Evolutionary conservation across 30 jellyfish, hydroid and myxozoan species (phyloP), one percentile per base, ranked within the genome.

Genomic region (Hydra vulgaris): DNA sequence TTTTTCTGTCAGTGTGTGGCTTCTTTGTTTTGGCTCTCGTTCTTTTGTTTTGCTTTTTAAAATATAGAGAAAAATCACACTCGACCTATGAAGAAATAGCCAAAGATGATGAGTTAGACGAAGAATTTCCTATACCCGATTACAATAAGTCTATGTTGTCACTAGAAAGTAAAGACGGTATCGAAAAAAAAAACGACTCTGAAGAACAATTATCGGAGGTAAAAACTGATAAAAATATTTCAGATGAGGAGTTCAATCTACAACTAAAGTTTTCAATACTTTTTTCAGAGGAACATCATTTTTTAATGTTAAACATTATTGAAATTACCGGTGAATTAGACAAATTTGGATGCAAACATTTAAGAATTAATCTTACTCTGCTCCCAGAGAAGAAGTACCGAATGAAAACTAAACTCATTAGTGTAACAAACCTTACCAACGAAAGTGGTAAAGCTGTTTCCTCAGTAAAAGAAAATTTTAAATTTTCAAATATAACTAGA

Each of bases 351-450:
- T 70, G 75, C 71, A 87, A 81, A 17, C 81, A 82, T 20, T 73
- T 90, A 12, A 80, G 90, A 22, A 83, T 90, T 19, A 79, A 87
- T 27, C 70, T 86, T 72, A 88, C 82, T 18, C 68, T 90, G 80
- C 81, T 90, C 19, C 97, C 97, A 15, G 92, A 81, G 17, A 90
- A 90, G 68, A 90, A 86, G 52, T 71, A 78, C 77, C 94, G 95
- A 18, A 53, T 84, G 53, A 90, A 85, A 84, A 85, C 97, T 77
- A 82, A 83, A 70, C 78, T 54, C 54, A 85, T 79, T 1, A n/a
- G 0, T 81, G 61, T 52, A 7, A n/a, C 25, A 17, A 20, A 25
- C 25, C 8, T 18, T 1, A 21, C 8, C 24, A 12, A 23, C 20
- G 61, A 21, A 20, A 21, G 8, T 20, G 81, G 20, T 8, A 12